Percentiles rank a stretch among this genome's conserved stretches.
Evolutionary conservation across 2,888 invertebrate species (phyloP).

Genomic region (Abrostola tripartita): DNA sequence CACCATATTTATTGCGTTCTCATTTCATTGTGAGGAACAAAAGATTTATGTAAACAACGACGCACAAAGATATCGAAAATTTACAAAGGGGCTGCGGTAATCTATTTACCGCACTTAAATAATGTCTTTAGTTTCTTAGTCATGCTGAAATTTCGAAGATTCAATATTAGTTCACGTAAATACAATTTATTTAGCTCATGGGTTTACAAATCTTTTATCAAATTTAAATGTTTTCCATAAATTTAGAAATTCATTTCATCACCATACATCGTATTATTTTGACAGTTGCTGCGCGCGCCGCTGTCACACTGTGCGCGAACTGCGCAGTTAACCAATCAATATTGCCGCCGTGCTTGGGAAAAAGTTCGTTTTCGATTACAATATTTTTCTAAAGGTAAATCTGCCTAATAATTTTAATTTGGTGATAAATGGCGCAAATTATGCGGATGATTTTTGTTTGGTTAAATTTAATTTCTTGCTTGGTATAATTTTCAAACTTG

Average conservation of each 20-base stretch:
- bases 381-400: not conserved
- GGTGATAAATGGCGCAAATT: too few relatives aligned
- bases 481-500: too few relatives aligned
- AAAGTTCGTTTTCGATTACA: conserved; percentile 2
- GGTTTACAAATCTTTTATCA: not conserved
- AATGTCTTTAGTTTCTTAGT: conserved; percentile 1
- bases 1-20: conserved; percentile 14
- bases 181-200: conserved; percentile 12
- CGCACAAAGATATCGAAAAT: conserved; percentile 22
- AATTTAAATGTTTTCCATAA: conserved; percentile 22
- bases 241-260: conserved; percentile 31
- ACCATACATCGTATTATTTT: conserved; percentile 62
- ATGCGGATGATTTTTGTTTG: too few relatives aligned
- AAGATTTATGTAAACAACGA: conserved; percentile 48
- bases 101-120: conserved; percentile 14
- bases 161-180: not conserved
- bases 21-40: conserved; percentile 12
- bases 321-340: conserved; percentile 73
- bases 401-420: too few relatives aligned
- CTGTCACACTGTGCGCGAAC: conserved; percentile 57
- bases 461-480: too few relatives aligned
- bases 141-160: conserved; percentile 16
- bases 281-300: conserved; percentile 79
- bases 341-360: conserved; percentile 53
- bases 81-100: conserved; percentile 11